These are phyloP conservation scores for Psettodes erumei DNA, from an alignment of 2,113 vertebrate genomes.

Conservation along the genomic window DNA sequence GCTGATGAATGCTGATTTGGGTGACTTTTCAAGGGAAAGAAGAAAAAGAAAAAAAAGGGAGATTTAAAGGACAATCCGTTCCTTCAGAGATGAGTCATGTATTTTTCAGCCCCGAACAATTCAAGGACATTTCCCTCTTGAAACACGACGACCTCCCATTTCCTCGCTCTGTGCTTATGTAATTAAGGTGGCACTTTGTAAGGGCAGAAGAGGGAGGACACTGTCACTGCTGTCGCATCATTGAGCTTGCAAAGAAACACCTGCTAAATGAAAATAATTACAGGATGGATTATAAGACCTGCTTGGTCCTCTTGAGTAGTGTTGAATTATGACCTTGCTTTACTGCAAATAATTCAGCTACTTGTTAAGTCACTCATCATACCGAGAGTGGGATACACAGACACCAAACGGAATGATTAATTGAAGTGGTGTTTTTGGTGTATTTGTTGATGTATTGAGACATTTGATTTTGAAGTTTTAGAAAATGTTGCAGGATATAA, in stretches of 20 bases:
- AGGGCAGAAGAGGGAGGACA: constrained; percentile 27
- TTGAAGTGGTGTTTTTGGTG: constrained; percentile 12
- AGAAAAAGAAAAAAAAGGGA: constrained; percentile 39
- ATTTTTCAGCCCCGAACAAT: constrained; percentile 10
- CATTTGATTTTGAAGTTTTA: neutral
- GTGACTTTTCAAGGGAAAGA: constrained; percentile 86
- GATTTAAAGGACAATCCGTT: constrained; percentile 47
- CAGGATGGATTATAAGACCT: constrained; percentile 41
- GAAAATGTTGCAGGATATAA: neutral
- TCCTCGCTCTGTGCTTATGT: constrained; percentile 36
- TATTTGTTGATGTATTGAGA: constrained; percentile 8
- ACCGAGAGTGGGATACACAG: neutral
- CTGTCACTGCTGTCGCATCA: constrained; percentile 26
- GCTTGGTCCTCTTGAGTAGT: constrained; percentile 22
- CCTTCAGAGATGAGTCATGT: constrained; percentile 34
- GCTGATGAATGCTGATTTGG: constrained; percentile 99
- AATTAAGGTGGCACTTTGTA: constrained; percentile 38
- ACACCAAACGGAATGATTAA: constrained; percentile 19
- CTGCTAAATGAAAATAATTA: constrained; percentile 63
- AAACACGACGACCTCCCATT: constrained; percentile 37
- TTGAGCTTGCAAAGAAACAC: constrained; percentile 45
- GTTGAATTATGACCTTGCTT: constrained; percentile 18
- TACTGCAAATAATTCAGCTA: constrained; percentile 23
- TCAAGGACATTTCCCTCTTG: constrained; percentile 43
- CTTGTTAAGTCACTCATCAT: constrained; percentile 3